These are phyloP conservation scores for Podarcis raffonei DNA, from an alignment of 2,113 vertebrate genomes.

Conservation along the genomic window DNA sequence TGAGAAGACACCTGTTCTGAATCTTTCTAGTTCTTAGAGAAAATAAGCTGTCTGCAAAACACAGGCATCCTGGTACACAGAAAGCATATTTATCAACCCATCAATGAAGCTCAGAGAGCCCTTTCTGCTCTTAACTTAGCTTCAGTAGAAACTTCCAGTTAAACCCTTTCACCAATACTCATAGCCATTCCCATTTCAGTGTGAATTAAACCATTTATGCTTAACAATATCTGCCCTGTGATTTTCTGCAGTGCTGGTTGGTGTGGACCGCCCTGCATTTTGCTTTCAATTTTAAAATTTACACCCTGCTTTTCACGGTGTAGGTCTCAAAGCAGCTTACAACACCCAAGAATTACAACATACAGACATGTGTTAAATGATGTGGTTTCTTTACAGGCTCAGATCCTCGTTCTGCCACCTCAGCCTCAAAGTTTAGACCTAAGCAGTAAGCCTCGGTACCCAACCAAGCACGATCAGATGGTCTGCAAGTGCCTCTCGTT, in stretches of 20 bases:
- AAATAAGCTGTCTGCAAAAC: neutral
- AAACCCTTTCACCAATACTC: no score
- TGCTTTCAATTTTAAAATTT: no score
- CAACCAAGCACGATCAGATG: conserved; percentile 92
- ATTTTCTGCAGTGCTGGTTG: neutral
- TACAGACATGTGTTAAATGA: neutral
- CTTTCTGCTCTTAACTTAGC: no score
- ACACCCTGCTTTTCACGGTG: no score
- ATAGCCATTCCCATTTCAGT: no score
- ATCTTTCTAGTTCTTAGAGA: conserved; percentile 1
- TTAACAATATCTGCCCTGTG: neutral
- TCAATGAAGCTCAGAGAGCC: no score
- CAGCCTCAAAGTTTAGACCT: conserved; percentile 74
- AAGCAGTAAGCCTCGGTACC: conserved; percentile 84
- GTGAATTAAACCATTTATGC: no score
- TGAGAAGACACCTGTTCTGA: neutral
- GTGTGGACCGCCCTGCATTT: neutral
- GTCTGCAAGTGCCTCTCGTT: conserved; percentile 96
- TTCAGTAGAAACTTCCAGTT: no score
- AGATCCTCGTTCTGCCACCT: conserved; percentile 77
- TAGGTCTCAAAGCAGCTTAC: no score
- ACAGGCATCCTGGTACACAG: neutral
- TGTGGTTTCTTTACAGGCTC: conserved; percentile 58
- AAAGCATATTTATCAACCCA: neutral
- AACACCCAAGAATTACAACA: no score